Evolutionary conservation across 2,113 vertebrate genomes (phyloP).

Genomic region (Macroglossus sobrinus): DNA sequence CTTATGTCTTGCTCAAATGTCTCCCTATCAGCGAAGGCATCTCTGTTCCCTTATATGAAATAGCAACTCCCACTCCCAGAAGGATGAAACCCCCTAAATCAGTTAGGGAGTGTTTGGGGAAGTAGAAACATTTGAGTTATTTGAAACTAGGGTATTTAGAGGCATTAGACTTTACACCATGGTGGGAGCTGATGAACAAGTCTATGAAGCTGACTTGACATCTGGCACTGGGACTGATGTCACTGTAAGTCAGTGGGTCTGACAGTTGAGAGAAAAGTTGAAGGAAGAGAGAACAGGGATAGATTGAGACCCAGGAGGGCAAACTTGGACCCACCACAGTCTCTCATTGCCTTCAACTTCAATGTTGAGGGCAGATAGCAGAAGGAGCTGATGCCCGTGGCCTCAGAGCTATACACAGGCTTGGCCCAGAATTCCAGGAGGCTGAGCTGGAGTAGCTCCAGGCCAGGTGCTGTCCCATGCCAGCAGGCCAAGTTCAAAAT

Average conservation of each 20-base stretch:
- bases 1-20: not conserved
- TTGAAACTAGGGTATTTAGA: not conserved
- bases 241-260: not conserved
- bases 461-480: not conserved
- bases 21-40: not conserved
- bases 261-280: not conserved
- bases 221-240: not conserved
- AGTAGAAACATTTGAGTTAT: not conserved
- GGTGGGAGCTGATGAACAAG: not conserved
- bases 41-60: not conserved
- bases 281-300: not conserved
- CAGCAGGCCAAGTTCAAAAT: not conserved
- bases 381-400: not conserved
- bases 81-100: not conserved
- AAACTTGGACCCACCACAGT: not conserved
- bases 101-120: not conserved
- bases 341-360: not conserved
- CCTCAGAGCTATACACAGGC: not conserved
- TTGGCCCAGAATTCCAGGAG: not conserved
- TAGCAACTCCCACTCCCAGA: not conserved
- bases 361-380: not conserved
- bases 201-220: not conserved
- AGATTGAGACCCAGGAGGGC: not conserved
- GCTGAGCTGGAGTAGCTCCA: not conserved
- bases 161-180: not conserved